Evolutionary conservation across 2,113 vertebrate species (phyloP), one percentile per base, ranked within the genome.

Genomic region (Epinephelus lanceolatus): DNA sequence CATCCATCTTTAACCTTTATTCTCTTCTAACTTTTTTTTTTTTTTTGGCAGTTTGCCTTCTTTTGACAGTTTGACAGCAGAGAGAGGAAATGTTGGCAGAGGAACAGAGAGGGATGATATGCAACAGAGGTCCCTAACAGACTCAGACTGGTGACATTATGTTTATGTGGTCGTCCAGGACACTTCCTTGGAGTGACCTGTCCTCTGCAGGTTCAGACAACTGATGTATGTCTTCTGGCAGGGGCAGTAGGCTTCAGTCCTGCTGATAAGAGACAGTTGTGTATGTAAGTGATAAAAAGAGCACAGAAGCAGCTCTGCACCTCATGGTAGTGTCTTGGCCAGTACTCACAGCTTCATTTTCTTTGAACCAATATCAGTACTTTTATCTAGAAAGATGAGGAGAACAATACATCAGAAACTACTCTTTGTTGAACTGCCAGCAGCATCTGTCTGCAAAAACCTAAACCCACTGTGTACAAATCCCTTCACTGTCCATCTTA

Each of bases 201-300:
- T 76, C 62, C 51, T 84, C 19, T 61, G 65, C 72, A 75, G 70
- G 56, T 72, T 69, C 57, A 78, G 40, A 65, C 71, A 83, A 47
- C 60, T 78, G 42, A 52, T 40, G 21, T 33, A 66, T 80, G 55
- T 74, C 55, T 40, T 71, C 55, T 55, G 59, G 47, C 52, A 65
- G 61, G 30, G 1, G 3, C 27, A 65, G 11, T 4, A 66, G 14
- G 14, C 42, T 72, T 65, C 3, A 79, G 30, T 69, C 56, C 62
- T 57, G n/a, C 25, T 53, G 52, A 63, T 76, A 27, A 49, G 30
- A 55, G 11, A 61, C 62, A 56, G 18, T 30, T 80, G 71, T 69
- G 10, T 37, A 33, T 33, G 3, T 25, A 37, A 71, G 47, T 40
- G 62, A 60, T 47, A 85, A 19, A 66, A n/a, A 62, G 52, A 70